Percentiles rank a stretch among this genome's conserved stretches.
Evolutionary conservation across 2,888 invertebrate genomes (phyloP).

Genomic region (Sympetrum striolatum): DNA sequence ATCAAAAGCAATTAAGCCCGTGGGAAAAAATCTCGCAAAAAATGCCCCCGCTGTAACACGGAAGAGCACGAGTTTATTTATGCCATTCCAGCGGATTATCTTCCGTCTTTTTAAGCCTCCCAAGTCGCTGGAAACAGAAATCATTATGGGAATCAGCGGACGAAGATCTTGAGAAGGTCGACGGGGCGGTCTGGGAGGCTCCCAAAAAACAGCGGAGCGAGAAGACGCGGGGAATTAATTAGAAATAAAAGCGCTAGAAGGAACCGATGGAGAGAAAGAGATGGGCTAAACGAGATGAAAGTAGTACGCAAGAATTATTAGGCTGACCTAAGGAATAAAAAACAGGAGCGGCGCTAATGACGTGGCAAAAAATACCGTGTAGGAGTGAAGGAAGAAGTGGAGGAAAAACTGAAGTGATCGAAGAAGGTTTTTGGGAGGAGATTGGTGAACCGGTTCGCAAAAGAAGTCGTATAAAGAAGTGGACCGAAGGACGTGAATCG

Average conservation of each 20-base stretch:
- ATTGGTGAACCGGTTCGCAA: not conserved
- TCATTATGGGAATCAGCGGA: too few species aligned
- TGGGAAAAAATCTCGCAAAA: too few species aligned
- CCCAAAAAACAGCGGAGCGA: not conserved
- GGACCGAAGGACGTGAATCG: not conserved
- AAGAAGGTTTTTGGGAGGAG: not conserved
- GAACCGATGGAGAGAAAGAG: not conserved
- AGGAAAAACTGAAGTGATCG: too few species aligned
- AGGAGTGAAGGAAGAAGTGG: too few species aligned
- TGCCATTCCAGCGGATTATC: too few species aligned
- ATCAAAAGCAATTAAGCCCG: too few species aligned
- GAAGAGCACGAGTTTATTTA: too few species aligned
- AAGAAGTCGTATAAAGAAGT: not conserved
- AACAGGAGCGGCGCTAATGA: too few species aligned
- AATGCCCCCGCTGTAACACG: too few species aligned
- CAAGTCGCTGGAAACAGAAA: too few species aligned
- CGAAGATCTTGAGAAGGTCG: too few species aligned
- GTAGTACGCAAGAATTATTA: not conserved
- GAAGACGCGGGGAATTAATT: not conserved
- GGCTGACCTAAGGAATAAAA: not conserved
- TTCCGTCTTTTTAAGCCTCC: too few species aligned
- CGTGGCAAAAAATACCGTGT: not conserved
- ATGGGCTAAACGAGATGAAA: not conserved
- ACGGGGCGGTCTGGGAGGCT: not conserved
- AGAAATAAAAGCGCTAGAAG: not conserved